A percentile compares a stretch with the other conserved stretches of the same genome.
Conservation (phyloP, 2,888 invertebrate species). For the Adelphocoris suturalis region DNA sequence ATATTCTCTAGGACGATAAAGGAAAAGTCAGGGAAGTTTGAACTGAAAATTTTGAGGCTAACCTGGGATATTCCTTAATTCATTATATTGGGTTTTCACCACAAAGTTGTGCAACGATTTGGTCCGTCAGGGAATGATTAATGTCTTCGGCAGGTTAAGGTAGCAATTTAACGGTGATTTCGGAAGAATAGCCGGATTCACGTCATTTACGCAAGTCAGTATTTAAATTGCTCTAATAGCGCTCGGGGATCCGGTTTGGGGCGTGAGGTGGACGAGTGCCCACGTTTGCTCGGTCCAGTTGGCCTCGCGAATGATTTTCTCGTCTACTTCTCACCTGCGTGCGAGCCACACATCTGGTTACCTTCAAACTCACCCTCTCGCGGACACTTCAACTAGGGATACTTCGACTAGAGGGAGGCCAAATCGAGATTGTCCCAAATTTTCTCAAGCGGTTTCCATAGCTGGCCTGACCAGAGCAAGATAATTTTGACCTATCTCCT, state of each 20-base stretch:
- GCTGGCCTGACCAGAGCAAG: too few species aligned
- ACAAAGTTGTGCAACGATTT: background rate
- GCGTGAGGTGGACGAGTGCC: conserved; percentile 20
- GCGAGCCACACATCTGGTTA: background rate
- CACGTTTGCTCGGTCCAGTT: conserved; percentile 18
- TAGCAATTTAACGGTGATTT: background rate
- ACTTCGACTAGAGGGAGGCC: background rate
- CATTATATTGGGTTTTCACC: too few species aligned
- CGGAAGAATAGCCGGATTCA: conserved; percentile 2
- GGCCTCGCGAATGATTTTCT: background rate
- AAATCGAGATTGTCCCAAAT: background rate
- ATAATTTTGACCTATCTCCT: too few species aligned
- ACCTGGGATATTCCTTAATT: too few species aligned
- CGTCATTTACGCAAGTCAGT: background rate
- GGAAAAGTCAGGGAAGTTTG: too few species aligned
- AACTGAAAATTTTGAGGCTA: too few species aligned
- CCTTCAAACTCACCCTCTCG: background rate
- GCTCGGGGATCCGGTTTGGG: conserved; percentile 6
- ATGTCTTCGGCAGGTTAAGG: background rate
- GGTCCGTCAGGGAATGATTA: conserved; percentile 8
- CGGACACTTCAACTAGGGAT: background rate
- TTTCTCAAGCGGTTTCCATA: background rate
- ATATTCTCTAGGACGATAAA: too few species aligned
- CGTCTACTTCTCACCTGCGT: background rate
- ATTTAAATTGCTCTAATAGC: conserved; percentile 15